Evolutionary conservation across 1,140 invertebrate species (phyloP).

Genomic region (Lordiphosa stackelbergi): DNA sequence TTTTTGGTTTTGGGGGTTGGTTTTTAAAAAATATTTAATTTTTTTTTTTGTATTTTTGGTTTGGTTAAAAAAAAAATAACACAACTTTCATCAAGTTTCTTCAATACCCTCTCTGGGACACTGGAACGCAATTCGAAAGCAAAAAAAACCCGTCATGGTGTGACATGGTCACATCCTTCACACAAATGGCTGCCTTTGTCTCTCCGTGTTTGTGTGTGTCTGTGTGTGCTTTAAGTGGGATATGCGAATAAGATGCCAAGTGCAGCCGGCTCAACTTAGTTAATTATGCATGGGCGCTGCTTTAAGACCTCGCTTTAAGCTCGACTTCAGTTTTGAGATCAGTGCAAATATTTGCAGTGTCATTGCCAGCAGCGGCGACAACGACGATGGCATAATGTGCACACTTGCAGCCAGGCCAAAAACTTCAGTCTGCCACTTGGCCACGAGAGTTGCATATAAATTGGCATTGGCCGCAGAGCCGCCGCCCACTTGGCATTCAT

Average conservation of each 20-base stretch:
- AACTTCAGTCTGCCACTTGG: conserved; percentile 49
- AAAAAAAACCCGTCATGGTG: conserved; percentile 66
- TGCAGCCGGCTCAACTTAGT: conserved; percentile 47
- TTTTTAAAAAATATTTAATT: too few relatives aligned
- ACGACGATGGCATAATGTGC: conserved; percentile 37
- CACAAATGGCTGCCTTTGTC: conserved; percentile 29
- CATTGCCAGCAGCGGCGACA: conserved; percentile 21
- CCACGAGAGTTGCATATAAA: conserved; percentile 58
- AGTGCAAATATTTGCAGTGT: conserved; percentile 55
- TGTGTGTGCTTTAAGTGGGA: conserved; percentile 28
- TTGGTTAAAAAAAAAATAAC: too few relatives aligned
- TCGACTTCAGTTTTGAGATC: conserved; percentile 21
- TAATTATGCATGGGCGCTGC: conserved; percentile 64
- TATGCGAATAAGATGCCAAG: conserved; percentile 34
- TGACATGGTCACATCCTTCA: conserved; percentile 74
- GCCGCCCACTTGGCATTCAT: conserved; percentile 55
- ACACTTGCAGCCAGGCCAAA: conserved; percentile 52
- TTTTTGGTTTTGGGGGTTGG: too few relatives aligned
- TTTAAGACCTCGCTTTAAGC: conserved; percentile 56
- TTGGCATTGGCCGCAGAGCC: conserved; percentile 48
- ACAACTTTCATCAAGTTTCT: neutral
- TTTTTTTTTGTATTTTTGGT: too few relatives aligned
- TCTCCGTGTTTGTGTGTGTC: conserved; percentile 18
- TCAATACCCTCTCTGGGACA: conserved; percentile 5
- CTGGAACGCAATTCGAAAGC: conserved; percentile 46